Conservation (phyloP, 1,140 invertebrate species). For the Odontomachus brunneus region DNA sequence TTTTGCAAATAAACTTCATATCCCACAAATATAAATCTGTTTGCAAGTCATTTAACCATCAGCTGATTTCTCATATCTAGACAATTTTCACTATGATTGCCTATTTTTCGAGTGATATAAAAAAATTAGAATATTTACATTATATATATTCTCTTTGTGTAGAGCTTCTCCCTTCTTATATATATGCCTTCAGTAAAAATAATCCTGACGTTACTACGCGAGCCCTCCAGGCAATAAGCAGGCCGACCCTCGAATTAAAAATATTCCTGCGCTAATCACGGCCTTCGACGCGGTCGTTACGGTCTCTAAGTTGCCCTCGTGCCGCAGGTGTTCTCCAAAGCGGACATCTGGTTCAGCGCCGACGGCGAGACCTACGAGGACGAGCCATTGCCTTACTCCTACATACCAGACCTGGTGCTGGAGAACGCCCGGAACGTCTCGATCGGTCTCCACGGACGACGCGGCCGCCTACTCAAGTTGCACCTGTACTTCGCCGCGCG, state of each 20-base stretch:
- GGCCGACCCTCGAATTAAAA: neutral
- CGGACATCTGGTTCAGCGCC: slow-evolving; percentile 90
- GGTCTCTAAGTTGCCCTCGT: slow-evolving; percentile 36
- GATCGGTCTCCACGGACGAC: slow-evolving; percentile 88
- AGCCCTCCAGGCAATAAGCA: neutral
- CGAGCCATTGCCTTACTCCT: slow-evolving; percentile 88
- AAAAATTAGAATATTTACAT: too few relatives aligned
- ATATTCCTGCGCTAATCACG: neutral
- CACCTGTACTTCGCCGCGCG: slow-evolving; percentile 90
- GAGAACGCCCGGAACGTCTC: slow-evolving; percentile 91
- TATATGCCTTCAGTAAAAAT: too few relatives aligned
- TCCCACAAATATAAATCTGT: too few relatives aligned
- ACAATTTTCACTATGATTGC: too few relatives aligned
- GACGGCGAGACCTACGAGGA: slow-evolving; percentile 87
- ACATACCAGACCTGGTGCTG: slow-evolving; percentile 90
- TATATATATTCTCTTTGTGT: too few relatives aligned
- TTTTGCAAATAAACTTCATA: too few relatives aligned
- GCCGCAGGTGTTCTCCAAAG: slow-evolving; percentile 89
- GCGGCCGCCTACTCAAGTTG: slow-evolving; percentile 89
- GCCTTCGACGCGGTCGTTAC: neutral
- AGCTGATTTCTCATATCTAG: too few relatives aligned
- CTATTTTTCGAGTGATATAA: too few relatives aligned
- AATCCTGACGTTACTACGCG: too few relatives aligned
- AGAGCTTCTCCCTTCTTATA: too few relatives aligned
- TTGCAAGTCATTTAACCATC: too few relatives aligned